These are phyloP conservation scores for Centropus unirufus DNA, from an alignment of 2,113 vertebrate genomes.

Conservation along the genomic window DNA sequence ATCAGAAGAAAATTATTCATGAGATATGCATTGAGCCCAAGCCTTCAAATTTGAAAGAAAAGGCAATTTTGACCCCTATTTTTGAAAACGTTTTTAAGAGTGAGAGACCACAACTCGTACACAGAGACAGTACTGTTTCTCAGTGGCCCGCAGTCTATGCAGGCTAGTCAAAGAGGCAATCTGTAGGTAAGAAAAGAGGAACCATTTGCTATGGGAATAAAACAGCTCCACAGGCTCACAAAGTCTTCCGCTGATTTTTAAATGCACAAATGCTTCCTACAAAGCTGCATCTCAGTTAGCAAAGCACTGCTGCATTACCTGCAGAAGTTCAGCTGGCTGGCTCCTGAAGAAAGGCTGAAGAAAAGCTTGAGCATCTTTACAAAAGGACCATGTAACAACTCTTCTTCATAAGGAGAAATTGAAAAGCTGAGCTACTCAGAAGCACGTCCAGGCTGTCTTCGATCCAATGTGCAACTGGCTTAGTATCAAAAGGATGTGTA, in stretches of 20 bases:
- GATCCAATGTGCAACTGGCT: neutral
- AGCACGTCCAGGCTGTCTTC: neutral
- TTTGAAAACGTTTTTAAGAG: neutral
- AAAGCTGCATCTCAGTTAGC: neutral
- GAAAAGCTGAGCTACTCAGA: neutral
- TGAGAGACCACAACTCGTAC: neutral
- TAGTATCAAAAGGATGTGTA: neutral
- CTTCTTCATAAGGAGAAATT: neutral
- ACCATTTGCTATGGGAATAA: neutral
- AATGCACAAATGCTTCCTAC: neutral
- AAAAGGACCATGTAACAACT: neutral
- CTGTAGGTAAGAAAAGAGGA: neutral
- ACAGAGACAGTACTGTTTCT: neutral
- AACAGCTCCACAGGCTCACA: neutral
- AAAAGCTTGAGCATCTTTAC: neutral
- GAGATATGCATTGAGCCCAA: neutral
- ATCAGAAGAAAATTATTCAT: neutral
- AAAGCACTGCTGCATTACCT: neutral
- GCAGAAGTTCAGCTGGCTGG: neutral
- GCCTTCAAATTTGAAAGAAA: neutral
- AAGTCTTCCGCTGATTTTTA: neutral
- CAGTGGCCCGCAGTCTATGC: fast-evolving
- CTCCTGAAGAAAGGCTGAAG: neutral
- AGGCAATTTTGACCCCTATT: neutral
- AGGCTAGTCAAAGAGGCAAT: neutral